Conservation (phyloP, 2,113 vertebrate species). For the Bothrops jararaca region DNA sequence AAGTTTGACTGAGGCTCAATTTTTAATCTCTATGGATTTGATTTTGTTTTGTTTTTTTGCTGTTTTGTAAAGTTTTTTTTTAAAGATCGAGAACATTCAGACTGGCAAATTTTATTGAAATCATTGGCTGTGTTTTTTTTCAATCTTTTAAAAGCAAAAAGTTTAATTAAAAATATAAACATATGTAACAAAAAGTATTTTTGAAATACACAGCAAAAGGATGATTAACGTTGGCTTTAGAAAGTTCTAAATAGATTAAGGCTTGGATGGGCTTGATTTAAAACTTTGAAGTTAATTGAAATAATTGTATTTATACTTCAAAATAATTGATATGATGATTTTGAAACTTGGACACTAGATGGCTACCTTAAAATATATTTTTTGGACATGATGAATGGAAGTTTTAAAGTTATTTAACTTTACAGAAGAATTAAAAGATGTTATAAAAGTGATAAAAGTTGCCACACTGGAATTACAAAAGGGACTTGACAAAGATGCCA, state of each 20-base stretch:
- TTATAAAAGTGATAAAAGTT: not conserved
- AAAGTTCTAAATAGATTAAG: not conserved
- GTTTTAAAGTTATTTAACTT: not conserved
- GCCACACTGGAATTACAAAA: not conserved
- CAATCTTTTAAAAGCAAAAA: not conserved
- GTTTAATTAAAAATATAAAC: not conserved
- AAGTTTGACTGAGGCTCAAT: not conserved
- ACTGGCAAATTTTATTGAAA: not conserved
- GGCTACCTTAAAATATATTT: not conserved
- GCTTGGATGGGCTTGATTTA: not conserved
- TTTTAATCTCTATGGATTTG: not conserved
- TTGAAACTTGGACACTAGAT: not conserved
- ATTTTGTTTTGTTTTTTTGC: not conserved
- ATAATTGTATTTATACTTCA: not conserved
- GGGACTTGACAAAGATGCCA: not conserved
- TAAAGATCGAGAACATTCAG: not conserved
- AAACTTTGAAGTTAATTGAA: not conserved
- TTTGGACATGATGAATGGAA: not conserved
- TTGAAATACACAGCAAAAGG: not conserved
- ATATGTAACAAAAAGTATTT: not conserved
- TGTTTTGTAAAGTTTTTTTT: not conserved
- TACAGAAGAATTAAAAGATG: not conserved
- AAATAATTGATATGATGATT: not conserved
- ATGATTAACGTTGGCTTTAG: not conserved
- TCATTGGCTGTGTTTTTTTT: not conserved